Percentiles rank a stretch among this genome's conserved stretches.
Evolutionary conservation across 2,888 invertebrate genomes (phyloP).

Genomic region (Synergus gifuensis): DNA sequence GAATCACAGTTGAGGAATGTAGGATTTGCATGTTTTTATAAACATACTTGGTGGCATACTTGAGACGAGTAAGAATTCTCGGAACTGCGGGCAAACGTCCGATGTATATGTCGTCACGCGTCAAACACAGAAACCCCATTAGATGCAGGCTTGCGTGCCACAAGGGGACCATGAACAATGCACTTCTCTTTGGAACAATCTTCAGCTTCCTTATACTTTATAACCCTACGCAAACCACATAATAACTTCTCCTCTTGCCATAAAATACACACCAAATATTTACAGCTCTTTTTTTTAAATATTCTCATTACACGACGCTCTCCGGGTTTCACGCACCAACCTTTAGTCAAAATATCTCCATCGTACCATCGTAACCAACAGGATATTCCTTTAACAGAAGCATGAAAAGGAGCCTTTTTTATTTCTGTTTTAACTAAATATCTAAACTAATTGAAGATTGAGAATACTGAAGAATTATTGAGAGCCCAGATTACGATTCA

Average conservation of each 20-base stretch:
- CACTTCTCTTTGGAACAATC: slow-evolving; percentile 53
- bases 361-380: no score
- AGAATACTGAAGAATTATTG: not conserved
- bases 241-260: slow-evolving; percentile 11
- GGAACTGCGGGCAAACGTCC: slow-evolving; percentile 51
- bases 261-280: not conserved
- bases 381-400: no score
- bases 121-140: slow-evolving; percentile 73
- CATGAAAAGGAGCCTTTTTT: no score
- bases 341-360: no score
- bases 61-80: slow-evolving; percentile 50
- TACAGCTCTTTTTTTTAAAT: no score
- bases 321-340: no score
- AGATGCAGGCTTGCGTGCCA: slow-evolving; percentile 64
- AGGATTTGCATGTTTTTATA: slow-evolving; percentile 53
- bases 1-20: slow-evolving; percentile 44
- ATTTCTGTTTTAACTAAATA: no score
- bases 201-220: slow-evolving; percentile 32
- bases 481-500: slow-evolving; percentile 15
- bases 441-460: no score
- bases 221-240: slow-evolving; percentile 17
- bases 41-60: slow-evolving; percentile 51
- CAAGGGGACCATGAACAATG: slow-evolving; percentile 55
- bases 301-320: no score
- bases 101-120: slow-evolving; percentile 60